Evolutionary conservation across 2,113 vertebrate species (phyloP).

Genomic region (Podarcis muralis): DNA sequence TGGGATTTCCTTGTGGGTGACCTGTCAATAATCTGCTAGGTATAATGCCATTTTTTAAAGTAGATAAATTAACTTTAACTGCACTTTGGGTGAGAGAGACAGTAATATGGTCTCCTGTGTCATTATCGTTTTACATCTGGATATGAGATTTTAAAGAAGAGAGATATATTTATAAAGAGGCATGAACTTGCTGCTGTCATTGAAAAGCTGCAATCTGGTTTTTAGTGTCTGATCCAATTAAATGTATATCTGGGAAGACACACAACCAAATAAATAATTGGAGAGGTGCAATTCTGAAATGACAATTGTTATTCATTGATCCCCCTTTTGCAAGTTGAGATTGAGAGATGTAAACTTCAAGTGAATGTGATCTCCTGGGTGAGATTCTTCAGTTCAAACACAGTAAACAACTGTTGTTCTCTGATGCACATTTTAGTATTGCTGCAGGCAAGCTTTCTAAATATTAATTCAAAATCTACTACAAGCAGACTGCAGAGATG

Average conservation of each 20-base stretch:
- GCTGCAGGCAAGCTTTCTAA: conserved; percentile 89
- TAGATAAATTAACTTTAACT: conserved; percentile 57
- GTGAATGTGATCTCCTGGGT: conserved; percentile 82
- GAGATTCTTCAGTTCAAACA: conserved; percentile 87
- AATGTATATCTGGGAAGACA: conserved; percentile 80
- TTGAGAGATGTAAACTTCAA: conserved; percentile 85
- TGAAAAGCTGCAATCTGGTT: conserved; percentile 81
- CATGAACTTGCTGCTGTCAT: conserved; percentile 78
- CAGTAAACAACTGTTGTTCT: conserved; percentile 92
- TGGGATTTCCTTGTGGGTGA: conserved; percentile 50
- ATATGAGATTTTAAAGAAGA: conserved; percentile 41
- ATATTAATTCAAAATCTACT: conserved; percentile 75
- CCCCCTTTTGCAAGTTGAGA: conserved; percentile 80
- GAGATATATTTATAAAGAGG: conserved; percentile 70
- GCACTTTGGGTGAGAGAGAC: conserved; percentile 33
- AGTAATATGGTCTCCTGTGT: conserved; percentile 37
- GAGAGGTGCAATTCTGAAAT: conserved; percentile 76
- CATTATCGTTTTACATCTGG: conserved; percentile 61
- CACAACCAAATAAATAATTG: conserved; percentile 86
- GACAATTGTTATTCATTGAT: conserved; percentile 86
- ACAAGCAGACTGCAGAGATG: conserved; percentile 47
- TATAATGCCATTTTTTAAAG: conserved; percentile 55
- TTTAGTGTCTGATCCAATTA: conserved; percentile 88
- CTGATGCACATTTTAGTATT: conserved; percentile 89
- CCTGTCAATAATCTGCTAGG: conserved; percentile 60